Base-by-base conservation (phyloP, 2,888 invertebrate species). In the Cataglyphis cursor region DNA sequence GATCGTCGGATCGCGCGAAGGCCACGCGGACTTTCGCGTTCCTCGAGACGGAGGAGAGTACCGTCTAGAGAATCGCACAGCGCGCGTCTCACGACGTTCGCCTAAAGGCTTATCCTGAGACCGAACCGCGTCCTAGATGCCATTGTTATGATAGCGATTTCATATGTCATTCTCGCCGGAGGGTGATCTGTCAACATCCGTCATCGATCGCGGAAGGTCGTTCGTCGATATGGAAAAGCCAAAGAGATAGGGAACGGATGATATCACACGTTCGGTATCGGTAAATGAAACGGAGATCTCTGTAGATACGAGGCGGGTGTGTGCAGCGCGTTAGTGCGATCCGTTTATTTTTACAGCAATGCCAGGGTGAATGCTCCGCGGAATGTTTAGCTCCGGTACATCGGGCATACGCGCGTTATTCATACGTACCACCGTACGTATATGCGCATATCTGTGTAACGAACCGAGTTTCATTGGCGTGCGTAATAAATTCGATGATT, bases 321-420 rank as follows among this genome's bases (percentile, higher is more conserved):
- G 85, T 86, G 81, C 28, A 48, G 44, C 48, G 81, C 87, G 88
- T 81, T 82, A 90, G 91, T 92, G 92, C 92, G 92, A 93, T 92
- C 92, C 92, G 93, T 94, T 94, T 94, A 93, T 94, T 93, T 94
- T 94, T 92, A 92, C 93, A 93, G 93, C 93, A 92, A 93, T 93
- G 93, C 93, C 93, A 94, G 94, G 94, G 94, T 93, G 93, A 94
- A 93, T 90, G 94, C 91, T 92, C 94, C 86, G 87, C 83, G 81
- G 88, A 92, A 93, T 92, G 93, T 93, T 93, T 93, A 92, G 90
- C 91, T 93, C 93, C 88, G 89, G 85, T 87, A 84, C 75, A 89
- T 85, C 83, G 81, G 81, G 81, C 28, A 28, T 78, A 82, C 73
- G 83, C 86, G 64, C 82, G 65, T 68, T 68, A 73, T 51, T 65